Base-by-base conservation (phyloP, 2,113 vertebrate species). In the Puntigrus tetrazona region DNA sequence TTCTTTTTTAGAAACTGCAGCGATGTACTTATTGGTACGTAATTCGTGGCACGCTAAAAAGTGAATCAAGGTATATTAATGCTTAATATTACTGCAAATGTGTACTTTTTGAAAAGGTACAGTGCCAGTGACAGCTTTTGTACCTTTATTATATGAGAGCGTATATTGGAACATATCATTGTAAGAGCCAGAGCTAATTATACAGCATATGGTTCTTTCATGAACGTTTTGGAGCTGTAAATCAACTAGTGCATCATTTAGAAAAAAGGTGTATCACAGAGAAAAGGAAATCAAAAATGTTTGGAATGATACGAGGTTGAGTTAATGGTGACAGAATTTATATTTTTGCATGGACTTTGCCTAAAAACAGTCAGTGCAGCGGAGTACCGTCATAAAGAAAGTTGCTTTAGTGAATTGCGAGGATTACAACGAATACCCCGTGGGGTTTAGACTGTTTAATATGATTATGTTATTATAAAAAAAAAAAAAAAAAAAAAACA, bases 381-480 rank as follows among this genome's bases (percentile, higher is more conserved):
- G 20, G 13, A 9, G 7, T 41, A 41, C 22, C 6, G 36, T 72
- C 10, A 72, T 14, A 78, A 34, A 72, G 2, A 72, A 45, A 79
- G 36, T 25, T 25, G 10, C 36, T 41, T 72, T 14, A 72, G 22
- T 10, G 9, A 36, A 69, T 10, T 36, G 43, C 43, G 47, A 18
- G 43, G 72, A 74, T 75, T 75, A 70, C 67, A 70, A 70, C 36
- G 34, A 41, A 70, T 70, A 20, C 67, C 34, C 9, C 34, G 22
- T 38, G 67, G 10, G 67, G 20, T 70, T 20, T 70, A 38, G 34
- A 38, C 31, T 70, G 31, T 20, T 22, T 70, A 70, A 70, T 70
- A n/a, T 70, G 20, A 70, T 70, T 70, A 70, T 70, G 67, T 70
- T 70, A 36, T 70, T 41, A 41, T 70, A 38, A 73, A 73, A 29